Conservation (phyloP, 1,140 invertebrate species). For the Drosophila azteca region DNA sequence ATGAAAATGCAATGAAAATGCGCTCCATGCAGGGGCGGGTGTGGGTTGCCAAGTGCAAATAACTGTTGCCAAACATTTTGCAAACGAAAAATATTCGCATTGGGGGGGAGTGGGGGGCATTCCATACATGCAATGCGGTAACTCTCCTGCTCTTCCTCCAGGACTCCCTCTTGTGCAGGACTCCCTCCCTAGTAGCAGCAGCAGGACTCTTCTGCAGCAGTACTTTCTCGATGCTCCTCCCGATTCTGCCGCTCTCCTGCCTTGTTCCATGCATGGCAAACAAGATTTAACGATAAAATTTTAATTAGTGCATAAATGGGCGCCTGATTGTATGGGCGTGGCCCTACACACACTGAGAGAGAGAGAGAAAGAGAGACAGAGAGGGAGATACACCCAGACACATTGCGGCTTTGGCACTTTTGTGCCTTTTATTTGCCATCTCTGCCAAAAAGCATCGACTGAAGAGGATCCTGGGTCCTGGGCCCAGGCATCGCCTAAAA, state of each 20-base stretch:
- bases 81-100: slow-evolving; percentile 69
- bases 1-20: slow-evolving; percentile 59
- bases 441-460: no score
- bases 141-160: slow-evolving; percentile 4
- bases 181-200: no score
- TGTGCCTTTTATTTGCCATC: slow-evolving; percentile 70
- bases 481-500: slow-evolving; percentile 20
- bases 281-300: slow-evolving; percentile 83
- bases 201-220: no score
- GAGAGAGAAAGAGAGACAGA: slow-evolving; percentile 16
- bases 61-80: slow-evolving; percentile 80
- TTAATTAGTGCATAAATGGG: slow-evolving; percentile 82
- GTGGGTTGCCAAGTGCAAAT: slow-evolving; percentile 67
- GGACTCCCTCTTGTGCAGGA: slow-evolving; percentile 1
- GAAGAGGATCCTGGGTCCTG: not conserved
- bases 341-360: slow-evolving; percentile 44
- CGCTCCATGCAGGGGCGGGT: not conserved
- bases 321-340: slow-evolving; percentile 80
- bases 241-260: not conserved
- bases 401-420: slow-evolving; percentile 73
- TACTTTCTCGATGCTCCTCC: no score
- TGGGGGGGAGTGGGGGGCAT: slow-evolving; percentile 17
- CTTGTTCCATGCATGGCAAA: slow-evolving; percentile 80
- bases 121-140: not conserved
- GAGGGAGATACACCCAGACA: slow-evolving; percentile 39